Percentiles rank a stretch among this genome's conserved stretches.
Evolutionary conservation across 1,140 invertebrate species (phyloP).

Genomic region (Calephelis virginiensis): DNA sequence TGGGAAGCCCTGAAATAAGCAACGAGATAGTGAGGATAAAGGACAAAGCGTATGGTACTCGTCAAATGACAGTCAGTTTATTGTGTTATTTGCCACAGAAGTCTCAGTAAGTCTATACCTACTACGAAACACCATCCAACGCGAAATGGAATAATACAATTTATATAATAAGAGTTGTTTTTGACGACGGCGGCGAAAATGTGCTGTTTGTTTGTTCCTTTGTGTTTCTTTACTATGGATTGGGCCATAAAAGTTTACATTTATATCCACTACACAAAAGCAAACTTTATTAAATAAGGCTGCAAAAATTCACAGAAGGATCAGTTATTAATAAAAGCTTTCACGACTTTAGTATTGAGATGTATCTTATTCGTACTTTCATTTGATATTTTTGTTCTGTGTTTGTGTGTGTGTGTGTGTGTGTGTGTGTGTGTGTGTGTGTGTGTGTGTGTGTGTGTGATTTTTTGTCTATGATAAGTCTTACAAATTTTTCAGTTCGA

Average conservation of each 20-base stretch:
- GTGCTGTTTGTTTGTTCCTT: constrained; percentile 56
- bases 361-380: too few species aligned
- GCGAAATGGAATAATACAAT: constrained; percentile 57
- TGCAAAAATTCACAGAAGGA: too few species aligned
- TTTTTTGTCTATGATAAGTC: too few species aligned
- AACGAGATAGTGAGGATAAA: background rate
- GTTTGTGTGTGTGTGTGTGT: too few species aligned
- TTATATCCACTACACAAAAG: background rate
- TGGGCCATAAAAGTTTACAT: constrained; percentile 32
- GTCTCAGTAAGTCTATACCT: constrained; percentile 20
- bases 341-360: too few species aligned
- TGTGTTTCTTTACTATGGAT: constrained; percentile 38
- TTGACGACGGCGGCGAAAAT: constrained; percentile 58
- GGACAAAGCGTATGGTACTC: background rate
- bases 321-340: too few species aligned
- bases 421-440: too few species aligned
- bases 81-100: constrained; percentile 20
- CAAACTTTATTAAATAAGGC: too few species aligned
- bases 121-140: constrained; percentile 34
- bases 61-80: background rate
- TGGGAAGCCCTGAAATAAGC: too few species aligned
- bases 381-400: too few species aligned
- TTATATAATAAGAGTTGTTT: constrained; percentile 64
- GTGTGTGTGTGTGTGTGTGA: too few species aligned
- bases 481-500: too few species aligned